Conservation (phyloP, 1,140 invertebrate species). For the Armadillidium nasatum region DNA sequence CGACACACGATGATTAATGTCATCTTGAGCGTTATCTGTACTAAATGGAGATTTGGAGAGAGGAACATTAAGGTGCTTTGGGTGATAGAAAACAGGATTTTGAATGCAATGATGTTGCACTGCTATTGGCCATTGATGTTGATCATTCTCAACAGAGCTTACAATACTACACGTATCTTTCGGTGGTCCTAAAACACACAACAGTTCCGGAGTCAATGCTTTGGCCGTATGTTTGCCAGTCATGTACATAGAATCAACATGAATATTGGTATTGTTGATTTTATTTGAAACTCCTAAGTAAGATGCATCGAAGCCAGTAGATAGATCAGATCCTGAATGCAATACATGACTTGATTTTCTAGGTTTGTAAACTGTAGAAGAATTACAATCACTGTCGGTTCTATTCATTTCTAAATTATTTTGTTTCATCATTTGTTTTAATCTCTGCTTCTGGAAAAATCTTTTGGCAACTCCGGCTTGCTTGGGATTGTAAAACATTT, state of each 20-base stretch:
- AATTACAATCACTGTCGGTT: slow-evolving; percentile 57
- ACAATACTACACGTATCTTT: slow-evolving; percentile 16
- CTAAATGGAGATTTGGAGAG: slow-evolving; percentile 8
- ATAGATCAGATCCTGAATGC: slow-evolving; percentile 57
- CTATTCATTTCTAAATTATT: slow-evolving; percentile 67
- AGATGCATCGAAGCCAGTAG: slow-evolving; percentile 33
- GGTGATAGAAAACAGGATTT: slow-evolving; percentile 1
- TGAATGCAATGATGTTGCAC: not conserved
- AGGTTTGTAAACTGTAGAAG: slow-evolving; percentile 51
- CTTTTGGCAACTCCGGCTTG: slow-evolving; percentile 86
- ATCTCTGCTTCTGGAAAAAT: slow-evolving; percentile 81
- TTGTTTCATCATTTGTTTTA: slow-evolving; percentile 61
- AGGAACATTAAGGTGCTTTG: not conserved
- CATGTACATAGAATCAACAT: slow-evolving; percentile 56
- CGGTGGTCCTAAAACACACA: slow-evolving; percentile 40
- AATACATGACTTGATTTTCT: slow-evolving; percentile 57
- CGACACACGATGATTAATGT: slow-evolving; percentile 21
- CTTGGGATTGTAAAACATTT: slow-evolving; percentile 86
- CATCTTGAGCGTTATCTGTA: not conserved
- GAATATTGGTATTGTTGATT: slow-evolving; percentile 72
- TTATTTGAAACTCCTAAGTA: slow-evolving; percentile 50
- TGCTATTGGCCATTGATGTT: not conserved
- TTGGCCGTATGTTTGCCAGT: slow-evolving; percentile 37
- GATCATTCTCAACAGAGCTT: slow-evolving; percentile 3
- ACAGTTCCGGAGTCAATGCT: slow-evolving; percentile 38